Evolutionary conservation across 2,113 vertebrate species (phyloP), one percentile per base, ranked within the genome.

Genomic region (Serinus canaria): DNA sequence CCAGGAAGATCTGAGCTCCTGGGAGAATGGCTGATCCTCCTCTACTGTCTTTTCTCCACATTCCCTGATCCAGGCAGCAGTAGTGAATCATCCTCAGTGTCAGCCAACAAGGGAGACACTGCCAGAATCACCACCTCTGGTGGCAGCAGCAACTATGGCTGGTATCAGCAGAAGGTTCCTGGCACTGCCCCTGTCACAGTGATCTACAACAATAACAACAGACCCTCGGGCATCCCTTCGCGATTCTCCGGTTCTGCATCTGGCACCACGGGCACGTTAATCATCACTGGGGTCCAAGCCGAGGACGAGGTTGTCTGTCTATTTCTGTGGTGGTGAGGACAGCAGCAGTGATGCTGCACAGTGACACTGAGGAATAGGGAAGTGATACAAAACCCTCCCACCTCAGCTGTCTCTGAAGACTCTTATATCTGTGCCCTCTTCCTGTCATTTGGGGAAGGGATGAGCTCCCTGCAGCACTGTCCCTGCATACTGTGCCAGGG

Each of bases 151-250:
- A 16, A 22, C 41, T 64, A 66, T 66, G 63, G 63, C 30, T 66
- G 64, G 64, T 12, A 19, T 1, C 44, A 47, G 64, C 41, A 66
- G 63, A 66, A 66, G 63, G 30, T 33, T 30, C 63, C 62, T 33
- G 62, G 63, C 63, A 66, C 2, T 44, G 41, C 2, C 41, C 62
- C 41, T 23, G 63, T 44, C 63, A 44, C 63, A 44, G 4, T 64
- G 41, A 64, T 64, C 63, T 44, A 64, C 2, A 2, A 3, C 3
- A 23, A 1, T 0, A 16, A 24, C 63, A 33, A 0, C 3, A 66
- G 63, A 46, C 63, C 63, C 63, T 66, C 30, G 4, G 63, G 1
- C 63, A 66, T 46, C 63, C 41, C 63, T 66, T 46, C 15, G 30
- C 30, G 41, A 33, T 44, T 66, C 25, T 62, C 59, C 3, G 17